Evolutionary conservation across 37 sponge, comb jelly and placozoan species (phyloP).

Genomic region (Chondrosia reniformis): DNA sequence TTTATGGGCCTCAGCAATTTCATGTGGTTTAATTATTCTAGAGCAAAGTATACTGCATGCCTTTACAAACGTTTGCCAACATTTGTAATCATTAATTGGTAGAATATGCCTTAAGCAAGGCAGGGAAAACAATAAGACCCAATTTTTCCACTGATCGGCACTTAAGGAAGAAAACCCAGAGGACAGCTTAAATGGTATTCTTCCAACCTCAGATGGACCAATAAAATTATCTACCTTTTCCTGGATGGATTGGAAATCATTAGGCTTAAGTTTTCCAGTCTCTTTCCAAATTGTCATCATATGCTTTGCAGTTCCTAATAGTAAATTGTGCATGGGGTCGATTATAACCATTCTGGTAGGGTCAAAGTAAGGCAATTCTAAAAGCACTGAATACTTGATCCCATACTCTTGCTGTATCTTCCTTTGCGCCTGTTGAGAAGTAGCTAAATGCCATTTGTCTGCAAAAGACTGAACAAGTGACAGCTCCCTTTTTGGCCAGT

Average conservation of each 20-base stretch:
- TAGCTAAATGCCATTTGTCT: background rate
- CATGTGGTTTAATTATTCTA: background rate
- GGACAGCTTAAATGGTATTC: conserved; percentile 43
- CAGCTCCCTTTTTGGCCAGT: conserved; percentile 14
- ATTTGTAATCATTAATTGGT: conserved; percentile 13
- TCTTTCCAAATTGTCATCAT: background rate
- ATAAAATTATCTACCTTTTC: conserved; percentile 6
- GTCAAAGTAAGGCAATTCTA: conserved; percentile 13
- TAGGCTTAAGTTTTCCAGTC: background rate
- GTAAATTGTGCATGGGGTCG: conserved; percentile 15
- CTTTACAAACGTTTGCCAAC: conserved; percentile 54
- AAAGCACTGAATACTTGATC: background rate
- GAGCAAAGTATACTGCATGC: conserved; percentile 23
- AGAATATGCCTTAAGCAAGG: conserved; percentile 18
- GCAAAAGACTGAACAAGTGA: background rate
- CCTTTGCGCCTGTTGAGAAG: background rate
- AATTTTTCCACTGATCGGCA: conserved; percentile 62
- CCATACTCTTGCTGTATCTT: background rate
- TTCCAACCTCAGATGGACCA: conserved; percentile 26
- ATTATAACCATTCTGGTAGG: background rate
- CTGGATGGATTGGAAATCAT: conserved; percentile 28
- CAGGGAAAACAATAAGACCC: conserved; percentile 27
- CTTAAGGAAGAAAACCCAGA: conserved; percentile 40
- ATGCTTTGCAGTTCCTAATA: conserved; percentile 7
- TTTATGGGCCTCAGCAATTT: background rate